Percentiles rank a stretch among this genome's conserved stretches.
These are phyloP conservation scores for Odontothrips loti DNA, from an alignment of 2,888 invertebrate genomes.

Conservation along the genomic window DNA sequence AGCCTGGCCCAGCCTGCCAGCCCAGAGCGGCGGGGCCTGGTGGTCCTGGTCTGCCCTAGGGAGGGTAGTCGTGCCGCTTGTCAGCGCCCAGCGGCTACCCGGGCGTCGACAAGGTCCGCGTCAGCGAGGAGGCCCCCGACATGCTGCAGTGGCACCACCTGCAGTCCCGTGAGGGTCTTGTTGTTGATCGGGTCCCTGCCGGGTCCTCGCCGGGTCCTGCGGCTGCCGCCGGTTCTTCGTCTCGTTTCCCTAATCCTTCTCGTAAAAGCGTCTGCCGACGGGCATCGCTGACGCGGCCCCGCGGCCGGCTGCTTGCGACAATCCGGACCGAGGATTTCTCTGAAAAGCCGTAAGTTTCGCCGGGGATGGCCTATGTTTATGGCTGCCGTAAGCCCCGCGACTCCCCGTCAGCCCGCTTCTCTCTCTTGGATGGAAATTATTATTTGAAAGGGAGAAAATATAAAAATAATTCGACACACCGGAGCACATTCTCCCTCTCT, in stretches of 20 bases:
- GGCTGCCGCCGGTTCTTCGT: background rate
- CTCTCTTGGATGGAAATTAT: background rate
- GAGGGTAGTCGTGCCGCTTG: too few species aligned
- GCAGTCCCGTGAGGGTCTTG: too few species aligned
- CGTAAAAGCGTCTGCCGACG: slow-evolving; percentile 5
- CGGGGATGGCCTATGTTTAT: slow-evolving; percentile 23
- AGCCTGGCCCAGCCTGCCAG: too few species aligned
- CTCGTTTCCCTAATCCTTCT: slow-evolving; percentile 12
- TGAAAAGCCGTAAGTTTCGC: slow-evolving; percentile 17
- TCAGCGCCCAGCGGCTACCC: too few species aligned
- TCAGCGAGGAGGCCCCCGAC: too few species aligned
- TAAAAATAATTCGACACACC: slow-evolving; percentile 25
- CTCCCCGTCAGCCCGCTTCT: background rate
- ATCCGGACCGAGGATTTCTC: background rate
- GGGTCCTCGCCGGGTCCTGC: background rate
- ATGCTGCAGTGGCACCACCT: too few species aligned
- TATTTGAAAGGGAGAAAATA: slow-evolving; percentile 6
- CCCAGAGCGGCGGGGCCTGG: too few species aligned
- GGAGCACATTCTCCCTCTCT: background rate
- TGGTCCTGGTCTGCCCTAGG: too few species aligned
- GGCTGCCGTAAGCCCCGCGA: background rate
- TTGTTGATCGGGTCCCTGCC: too few species aligned
- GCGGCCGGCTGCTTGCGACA: background rate
- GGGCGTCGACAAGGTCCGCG: too few species aligned
- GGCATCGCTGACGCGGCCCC: background rate